Conservation (phyloP, 2,888 invertebrate species). For the Lycophotia porphyrea region DNA sequence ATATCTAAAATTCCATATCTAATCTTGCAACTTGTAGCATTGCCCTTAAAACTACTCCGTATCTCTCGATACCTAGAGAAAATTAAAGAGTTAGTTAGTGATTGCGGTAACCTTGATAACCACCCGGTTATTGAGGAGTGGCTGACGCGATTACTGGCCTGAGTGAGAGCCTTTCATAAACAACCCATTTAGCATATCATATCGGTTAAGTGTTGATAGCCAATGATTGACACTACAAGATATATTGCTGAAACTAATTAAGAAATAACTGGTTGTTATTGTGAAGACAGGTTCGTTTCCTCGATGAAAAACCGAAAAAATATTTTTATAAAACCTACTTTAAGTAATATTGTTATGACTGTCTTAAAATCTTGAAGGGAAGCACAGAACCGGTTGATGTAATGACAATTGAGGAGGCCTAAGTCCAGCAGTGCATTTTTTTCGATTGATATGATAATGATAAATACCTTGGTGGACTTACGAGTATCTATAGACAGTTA, state of each 20-base stretch:
- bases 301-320: no score
- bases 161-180: conserved; percentile 51
- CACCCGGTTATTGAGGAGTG: conserved; percentile 51
- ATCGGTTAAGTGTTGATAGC: conserved; percentile 15
- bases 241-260: not conserved
- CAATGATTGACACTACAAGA: conserved; percentile 20
- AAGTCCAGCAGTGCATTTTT: not conserved
- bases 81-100: not conserved
- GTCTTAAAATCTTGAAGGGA: not conserved
- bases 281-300: not conserved
- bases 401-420: not conserved
- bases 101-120: conserved; percentile 46
- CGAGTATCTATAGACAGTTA: not conserved
- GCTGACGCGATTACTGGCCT: conserved; percentile 36
- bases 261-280: not conserved
- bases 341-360: not conserved
- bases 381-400: not conserved
- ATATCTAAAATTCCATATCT: not conserved
- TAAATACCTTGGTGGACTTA: not conserved
- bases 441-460: not conserved
- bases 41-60: no score
- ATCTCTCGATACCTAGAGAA: not conserved
- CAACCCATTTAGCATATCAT: conserved; percentile 42
- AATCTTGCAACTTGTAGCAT: no score
- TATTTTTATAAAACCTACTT: not conserved